Percentiles rank a stretch among this genome's conserved stretches.
phyloP scores from a whole-genome alignment of 1,140 invertebrate species.

The Saccostrea echinata region DNA sequence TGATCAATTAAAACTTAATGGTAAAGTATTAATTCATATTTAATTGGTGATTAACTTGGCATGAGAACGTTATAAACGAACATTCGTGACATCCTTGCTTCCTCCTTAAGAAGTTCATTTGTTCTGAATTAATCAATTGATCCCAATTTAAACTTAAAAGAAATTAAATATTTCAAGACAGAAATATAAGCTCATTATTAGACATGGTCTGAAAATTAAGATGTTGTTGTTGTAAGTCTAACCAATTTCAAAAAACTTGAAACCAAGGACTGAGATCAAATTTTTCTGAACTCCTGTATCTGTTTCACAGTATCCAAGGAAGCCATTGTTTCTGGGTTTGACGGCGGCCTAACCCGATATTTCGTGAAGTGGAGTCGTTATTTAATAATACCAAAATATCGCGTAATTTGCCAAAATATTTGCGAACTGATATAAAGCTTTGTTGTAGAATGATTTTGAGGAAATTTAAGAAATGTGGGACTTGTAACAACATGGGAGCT shows the following conservation, averaged over 20 bases:
- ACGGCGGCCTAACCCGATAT: conserved; percentile 22
- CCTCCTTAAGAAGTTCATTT: not conserved
- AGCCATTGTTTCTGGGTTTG: conserved; percentile 3
- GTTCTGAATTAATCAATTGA: conserved; percentile 13
- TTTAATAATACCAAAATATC: conserved; percentile 37
- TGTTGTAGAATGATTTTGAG: conserved; percentile 32
- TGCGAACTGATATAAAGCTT: conserved; percentile 31
- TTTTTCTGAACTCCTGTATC: not conserved
- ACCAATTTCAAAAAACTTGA: conserved; percentile 8
- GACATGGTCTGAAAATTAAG: conserved; percentile 10
- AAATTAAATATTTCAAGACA: conserved; percentile 30
- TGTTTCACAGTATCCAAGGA: not conserved
- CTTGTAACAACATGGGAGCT: conserved; percentile 33
- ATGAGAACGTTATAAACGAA: not conserved
- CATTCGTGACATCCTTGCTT: not conserved
- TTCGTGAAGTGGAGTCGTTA: conserved; percentile 33
- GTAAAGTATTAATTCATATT: not conserved
- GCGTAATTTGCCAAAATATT: conserved; percentile 36
- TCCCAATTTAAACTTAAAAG: conserved; percentile 11
- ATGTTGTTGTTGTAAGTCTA: conserved; percentile 24
- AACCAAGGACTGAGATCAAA: not conserved
- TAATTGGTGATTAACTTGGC: not conserved
- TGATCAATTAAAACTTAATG: too few species aligned
- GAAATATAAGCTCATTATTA: not conserved
- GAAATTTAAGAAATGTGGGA: conserved; percentile 34